Conservation (phyloP, 2,113 vertebrate species). For the Polypterus bichir region DNA sequence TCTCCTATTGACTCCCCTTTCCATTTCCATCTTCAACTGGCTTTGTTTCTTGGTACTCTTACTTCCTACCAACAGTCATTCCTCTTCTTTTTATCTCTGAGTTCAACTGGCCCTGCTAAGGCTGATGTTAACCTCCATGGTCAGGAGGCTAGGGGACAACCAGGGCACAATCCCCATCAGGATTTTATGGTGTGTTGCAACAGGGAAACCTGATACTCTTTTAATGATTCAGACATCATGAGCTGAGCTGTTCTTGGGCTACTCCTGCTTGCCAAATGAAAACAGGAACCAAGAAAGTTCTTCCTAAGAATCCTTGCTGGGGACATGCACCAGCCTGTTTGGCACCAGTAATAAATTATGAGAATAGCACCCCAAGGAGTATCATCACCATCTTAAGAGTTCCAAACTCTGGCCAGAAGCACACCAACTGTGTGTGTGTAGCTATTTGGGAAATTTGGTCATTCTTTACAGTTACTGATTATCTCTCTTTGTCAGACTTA, state of each 20-base stretch:
- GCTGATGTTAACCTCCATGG: background rate
- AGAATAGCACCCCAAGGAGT: background rate
- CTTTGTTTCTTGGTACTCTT: background rate
- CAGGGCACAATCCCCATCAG: background rate
- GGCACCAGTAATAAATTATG: background rate
- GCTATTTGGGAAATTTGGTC: no score
- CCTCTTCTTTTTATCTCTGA: background rate
- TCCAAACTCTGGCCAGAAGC: no score
- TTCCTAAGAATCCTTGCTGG: no score
- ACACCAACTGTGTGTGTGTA: no score
- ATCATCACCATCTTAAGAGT: background rate
- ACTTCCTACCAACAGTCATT: background rate
- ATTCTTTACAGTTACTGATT: no score
- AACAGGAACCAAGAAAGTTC: no score
- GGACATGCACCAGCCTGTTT: no score
- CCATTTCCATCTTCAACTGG: background rate
- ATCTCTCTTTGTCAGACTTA: no score
- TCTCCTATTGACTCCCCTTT: no score
- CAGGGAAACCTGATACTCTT: background rate
- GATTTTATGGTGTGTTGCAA: background rate
- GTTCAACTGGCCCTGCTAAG: background rate
- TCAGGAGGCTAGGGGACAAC: background rate
- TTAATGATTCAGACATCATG: background rate
- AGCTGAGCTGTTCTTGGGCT: background rate
- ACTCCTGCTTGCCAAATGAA: background rate